A percentile compares a stretch with the other conserved stretches of the same genome.
These are phyloP conservation scores for Pogoniulus pusillus DNA, from an alignment of 2,797 vertebrate species.

Conservation along the genomic window DNA sequence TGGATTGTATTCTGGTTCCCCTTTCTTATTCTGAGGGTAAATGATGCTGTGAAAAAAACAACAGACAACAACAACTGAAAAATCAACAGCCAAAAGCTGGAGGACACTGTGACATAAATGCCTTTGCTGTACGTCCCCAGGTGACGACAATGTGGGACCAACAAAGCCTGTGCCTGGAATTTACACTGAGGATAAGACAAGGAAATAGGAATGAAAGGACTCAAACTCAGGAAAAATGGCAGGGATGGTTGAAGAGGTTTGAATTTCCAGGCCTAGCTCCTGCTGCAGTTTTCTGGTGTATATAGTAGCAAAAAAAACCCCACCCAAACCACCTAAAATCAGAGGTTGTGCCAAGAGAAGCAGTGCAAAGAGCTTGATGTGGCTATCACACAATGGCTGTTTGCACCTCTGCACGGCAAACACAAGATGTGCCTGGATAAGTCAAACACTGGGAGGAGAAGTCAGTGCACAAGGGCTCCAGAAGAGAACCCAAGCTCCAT, in stretches of 20 bases:
- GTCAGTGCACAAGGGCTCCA: background rate
- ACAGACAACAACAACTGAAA: background rate
- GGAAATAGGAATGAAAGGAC: background rate
- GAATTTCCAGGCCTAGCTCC: background rate
- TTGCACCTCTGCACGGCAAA: background rate
- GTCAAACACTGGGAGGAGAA: background rate
- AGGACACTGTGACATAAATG: background rate
- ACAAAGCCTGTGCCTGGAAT: background rate
- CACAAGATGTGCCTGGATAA: background rate
- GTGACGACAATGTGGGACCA: background rate
- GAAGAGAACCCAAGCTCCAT: background rate
- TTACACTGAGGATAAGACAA: background rate
- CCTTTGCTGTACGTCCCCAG: background rate
- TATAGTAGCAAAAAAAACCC: background rate
- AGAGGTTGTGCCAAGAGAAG: background rate
- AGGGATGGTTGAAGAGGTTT: background rate
- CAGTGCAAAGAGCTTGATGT: background rate
- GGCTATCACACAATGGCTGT: background rate
- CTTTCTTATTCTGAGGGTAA: constrained; percentile 96
- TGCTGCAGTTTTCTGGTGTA: background rate
- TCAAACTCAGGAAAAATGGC: background rate
- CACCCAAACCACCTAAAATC: background rate
- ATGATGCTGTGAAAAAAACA: constrained; percentile 84
- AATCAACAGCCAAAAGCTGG: too few relatives aligned
- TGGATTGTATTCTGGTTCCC: constrained; percentile 96